Evolutionary conservation across 2,797 vertebrate species (phyloP), one percentile per base, ranked within the genome.

Genomic region (Avahi laniger): DNA sequence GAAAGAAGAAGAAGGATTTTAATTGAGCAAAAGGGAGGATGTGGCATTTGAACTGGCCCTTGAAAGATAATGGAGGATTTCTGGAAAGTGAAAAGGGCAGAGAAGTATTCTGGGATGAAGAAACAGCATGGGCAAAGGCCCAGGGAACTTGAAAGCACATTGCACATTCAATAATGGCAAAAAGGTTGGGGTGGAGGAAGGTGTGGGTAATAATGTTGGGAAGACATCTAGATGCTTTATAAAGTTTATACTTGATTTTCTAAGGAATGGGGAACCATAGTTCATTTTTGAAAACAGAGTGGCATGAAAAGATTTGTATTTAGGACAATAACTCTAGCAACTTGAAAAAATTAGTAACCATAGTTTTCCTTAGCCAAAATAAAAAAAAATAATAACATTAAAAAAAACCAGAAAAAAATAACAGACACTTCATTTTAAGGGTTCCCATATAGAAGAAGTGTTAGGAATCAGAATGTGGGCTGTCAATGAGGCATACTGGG

Each of bases 1-100:
- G 59, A 81, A 90, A 95, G 24, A 1, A 22, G 28, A 69, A 86
- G 38, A 54, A 38, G 24, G 15, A 72, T 46, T 93, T 63, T 63
- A 57, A 85, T 50, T 59, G 93, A 48, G 73, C 73, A 89, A 92
- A 95, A 91, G 41, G 35, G 72, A 94, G 57, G 73, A 80, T 65
- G 9, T 91, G 84, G 30, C 67, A 97, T 92, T 91, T 96, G 88
- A 96, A 90, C 59, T 89, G n/a, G 43, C 70, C 87, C 87, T 93
- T 94, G 65, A 92, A 89, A 91, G 48, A 92, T 52, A 91, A 89
- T 22, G 38, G 85, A 67, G 33, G 73, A 57, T 57, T 76, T 91
- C 0, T 59, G 48, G 84, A 76, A 76, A 79, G 48, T 70, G 26
- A 65, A 89, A 91, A 69, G 46, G 86, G 41, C 61, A 84, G 43